Conservation (phyloP, 2,888 invertebrate genomes). For the Cepaea hortensis region DNA sequence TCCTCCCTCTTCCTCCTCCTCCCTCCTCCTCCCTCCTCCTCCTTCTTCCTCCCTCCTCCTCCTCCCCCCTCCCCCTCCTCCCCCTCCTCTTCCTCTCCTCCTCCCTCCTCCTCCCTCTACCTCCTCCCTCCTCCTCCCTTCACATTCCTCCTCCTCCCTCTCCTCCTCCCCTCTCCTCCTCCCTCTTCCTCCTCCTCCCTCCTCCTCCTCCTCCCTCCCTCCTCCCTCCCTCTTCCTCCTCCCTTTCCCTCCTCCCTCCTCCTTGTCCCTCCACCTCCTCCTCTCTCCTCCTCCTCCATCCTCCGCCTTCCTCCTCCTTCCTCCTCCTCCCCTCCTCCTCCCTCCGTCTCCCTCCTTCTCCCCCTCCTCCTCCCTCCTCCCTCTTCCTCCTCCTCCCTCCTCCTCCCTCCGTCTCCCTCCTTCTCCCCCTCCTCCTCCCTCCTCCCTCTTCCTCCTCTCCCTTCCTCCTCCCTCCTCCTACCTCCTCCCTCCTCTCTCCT, state of each 20-base stretch:
- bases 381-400: background rate
- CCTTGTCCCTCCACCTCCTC: background rate
- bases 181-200: background rate
- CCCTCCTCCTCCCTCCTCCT: too few species aligned
- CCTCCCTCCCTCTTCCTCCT: too few species aligned
- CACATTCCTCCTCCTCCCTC: too few species aligned
- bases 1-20: too few species aligned
- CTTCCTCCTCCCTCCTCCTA: background rate
- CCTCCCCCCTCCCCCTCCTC: background rate
- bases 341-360: background rate
- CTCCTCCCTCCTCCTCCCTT: too few species aligned
- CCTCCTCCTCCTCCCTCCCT: background rate
- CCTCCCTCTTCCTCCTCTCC: background rate
- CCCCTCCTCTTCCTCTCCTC: background rate
- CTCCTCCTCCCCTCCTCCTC: background rate
- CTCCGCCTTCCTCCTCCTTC: background rate
- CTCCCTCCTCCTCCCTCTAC: too few species aligned
- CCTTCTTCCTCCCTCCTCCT: background rate
- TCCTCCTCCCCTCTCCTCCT: too few species aligned
- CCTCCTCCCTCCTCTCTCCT: background rate
- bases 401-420: background rate
- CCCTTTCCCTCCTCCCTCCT: background rate
- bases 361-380: background rate
- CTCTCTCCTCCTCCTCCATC: background rate
- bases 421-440: background rate